Percentiles rank a stretch among this genome's conserved stretches.
Conservation (phyloP, 2,888 invertebrate species). For the Hypsopygia costalis region DNA sequence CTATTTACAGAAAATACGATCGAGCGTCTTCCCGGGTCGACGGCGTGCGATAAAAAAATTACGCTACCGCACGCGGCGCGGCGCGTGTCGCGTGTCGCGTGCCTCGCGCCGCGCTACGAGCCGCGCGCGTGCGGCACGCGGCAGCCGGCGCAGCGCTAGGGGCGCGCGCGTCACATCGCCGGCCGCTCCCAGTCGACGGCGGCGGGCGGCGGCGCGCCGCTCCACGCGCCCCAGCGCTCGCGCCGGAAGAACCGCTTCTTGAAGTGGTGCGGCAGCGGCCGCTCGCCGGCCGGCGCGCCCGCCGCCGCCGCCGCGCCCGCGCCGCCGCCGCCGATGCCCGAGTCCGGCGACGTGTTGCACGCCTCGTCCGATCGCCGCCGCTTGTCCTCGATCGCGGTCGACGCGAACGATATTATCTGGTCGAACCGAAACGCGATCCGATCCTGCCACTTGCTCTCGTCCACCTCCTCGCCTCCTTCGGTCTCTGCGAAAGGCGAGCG, state of each 20-base stretch:
- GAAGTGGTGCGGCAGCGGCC: slow-evolving; percentile 81
- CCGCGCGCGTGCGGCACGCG: slow-evolving; percentile 7
- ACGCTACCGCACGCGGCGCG: slow-evolving; percentile 21
- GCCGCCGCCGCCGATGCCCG: slow-evolving; percentile 84
- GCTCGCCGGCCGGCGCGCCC: slow-evolving; percentile 40
- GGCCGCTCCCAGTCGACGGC: slow-evolving; percentile 72
- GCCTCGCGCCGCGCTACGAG: too few relatives aligned
- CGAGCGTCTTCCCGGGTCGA: slow-evolving; percentile 22
- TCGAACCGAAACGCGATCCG: slow-evolving; percentile 96
- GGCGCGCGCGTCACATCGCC: slow-evolving; percentile 66
- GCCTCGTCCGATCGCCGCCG: slow-evolving; percentile 90
- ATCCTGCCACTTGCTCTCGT: slow-evolving; percentile 95
- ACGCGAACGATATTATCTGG: slow-evolving; percentile 94
- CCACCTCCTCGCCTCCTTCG: slow-evolving; percentile 84
- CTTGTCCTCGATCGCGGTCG: slow-evolving; percentile 93
- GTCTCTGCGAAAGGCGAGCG: slow-evolving; percentile 61
- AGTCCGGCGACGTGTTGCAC: slow-evolving; percentile 92
- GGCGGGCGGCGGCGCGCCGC: slow-evolving; percentile 63
- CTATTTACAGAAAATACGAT: slow-evolving; percentile 34
- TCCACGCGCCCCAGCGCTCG: slow-evolving; percentile 83
- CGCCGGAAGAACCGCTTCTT: slow-evolving; percentile 92
- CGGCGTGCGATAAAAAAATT: slow-evolving; percentile 22
- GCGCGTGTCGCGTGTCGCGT: slow-evolving; percentile 3
- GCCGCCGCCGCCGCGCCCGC: slow-evolving; percentile 27
- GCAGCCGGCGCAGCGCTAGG: slow-evolving; percentile 36